Evolutionary conservation across 2,113 vertebrate species (phyloP).

Genomic region (Myrmecobius fasciatus): DNA sequence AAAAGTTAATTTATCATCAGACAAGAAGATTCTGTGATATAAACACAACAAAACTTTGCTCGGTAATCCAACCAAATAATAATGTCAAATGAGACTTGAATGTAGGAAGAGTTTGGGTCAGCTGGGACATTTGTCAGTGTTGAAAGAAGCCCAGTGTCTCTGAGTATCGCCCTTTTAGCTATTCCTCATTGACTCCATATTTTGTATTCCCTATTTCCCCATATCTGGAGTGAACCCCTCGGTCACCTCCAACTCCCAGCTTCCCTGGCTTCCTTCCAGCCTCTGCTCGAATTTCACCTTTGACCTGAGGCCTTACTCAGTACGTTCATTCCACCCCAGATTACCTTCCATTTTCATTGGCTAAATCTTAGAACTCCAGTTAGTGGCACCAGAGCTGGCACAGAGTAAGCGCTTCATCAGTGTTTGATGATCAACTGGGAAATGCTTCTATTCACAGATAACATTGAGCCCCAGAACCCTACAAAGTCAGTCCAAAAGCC

Average conservation of each 20-base stretch:
- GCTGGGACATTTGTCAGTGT: neutral
- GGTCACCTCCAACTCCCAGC: neutral
- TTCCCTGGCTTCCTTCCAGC: neutral
- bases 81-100: neutral
- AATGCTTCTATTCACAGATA: neutral
- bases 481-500: neutral
- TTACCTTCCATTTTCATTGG: neutral
- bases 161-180: neutral
- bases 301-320: neutral
- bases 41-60: neutral
- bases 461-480: neutral
- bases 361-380: neutral
- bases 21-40: neutral
- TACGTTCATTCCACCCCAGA: neutral
- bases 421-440: neutral
- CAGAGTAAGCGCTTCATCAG: neutral
- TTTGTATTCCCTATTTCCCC: neutral
- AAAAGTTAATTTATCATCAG: neutral
- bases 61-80: neutral
- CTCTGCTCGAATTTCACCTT: neutral
- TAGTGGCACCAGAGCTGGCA: neutral
- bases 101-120: neutral
- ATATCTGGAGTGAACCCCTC: neutral
- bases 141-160: neutral
- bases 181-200: neutral